These are phyloP conservation scores for Seriola aureovittata DNA, from an alignment of 2,113 vertebrate species.

Conservation along the genomic window DNA sequence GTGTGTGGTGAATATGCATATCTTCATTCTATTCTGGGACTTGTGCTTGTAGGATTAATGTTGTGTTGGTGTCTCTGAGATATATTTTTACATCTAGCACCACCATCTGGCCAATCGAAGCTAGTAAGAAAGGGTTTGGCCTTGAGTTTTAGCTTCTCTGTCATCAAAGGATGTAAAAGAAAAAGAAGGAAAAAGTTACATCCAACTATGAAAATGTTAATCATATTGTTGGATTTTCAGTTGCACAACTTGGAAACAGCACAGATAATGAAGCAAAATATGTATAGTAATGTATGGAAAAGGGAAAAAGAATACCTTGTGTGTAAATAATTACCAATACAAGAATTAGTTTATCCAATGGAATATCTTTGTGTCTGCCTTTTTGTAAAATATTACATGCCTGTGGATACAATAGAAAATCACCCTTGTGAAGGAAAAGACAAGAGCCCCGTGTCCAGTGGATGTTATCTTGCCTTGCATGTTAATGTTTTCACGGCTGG, in stretches of 20 bases:
- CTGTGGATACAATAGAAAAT: slow-evolving; percentile 32
- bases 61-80: slow-evolving; percentile 43
- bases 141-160: slow-evolving; percentile 26
- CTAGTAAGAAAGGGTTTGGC: slow-evolving; percentile 18
- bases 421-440: slow-evolving; percentile 10
- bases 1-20: slow-evolving; percentile 59
- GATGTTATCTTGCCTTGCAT: slow-evolving; percentile 56
- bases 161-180: slow-evolving; percentile 20
- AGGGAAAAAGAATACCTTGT: slow-evolving; percentile 33
- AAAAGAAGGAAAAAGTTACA: not conserved
- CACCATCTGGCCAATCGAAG: slow-evolving; percentile 34
- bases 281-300: slow-evolving; percentile 34
- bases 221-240: slow-evolving; percentile 21
- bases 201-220: slow-evolving; percentile 8
- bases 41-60: slow-evolving; percentile 52
- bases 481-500: slow-evolving; percentile 43
- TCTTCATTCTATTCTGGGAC: slow-evolving; percentile 47
- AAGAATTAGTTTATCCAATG: slow-evolving; percentile 45
- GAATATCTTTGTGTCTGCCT: slow-evolving; percentile 61
- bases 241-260: slow-evolving; percentile 42
- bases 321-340: slow-evolving; percentile 61
- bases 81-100: slow-evolving; percentile 51
- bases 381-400: slow-evolving; percentile 57
- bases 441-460: slow-evolving; percentile 31
- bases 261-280: slow-evolving; percentile 30